Evolutionary conservation across 92 coral and sea anemone genomes (phyloP), one percentile per base, ranked within the genome.

Genomic region (Zoanthus sansibaricus): DNA sequence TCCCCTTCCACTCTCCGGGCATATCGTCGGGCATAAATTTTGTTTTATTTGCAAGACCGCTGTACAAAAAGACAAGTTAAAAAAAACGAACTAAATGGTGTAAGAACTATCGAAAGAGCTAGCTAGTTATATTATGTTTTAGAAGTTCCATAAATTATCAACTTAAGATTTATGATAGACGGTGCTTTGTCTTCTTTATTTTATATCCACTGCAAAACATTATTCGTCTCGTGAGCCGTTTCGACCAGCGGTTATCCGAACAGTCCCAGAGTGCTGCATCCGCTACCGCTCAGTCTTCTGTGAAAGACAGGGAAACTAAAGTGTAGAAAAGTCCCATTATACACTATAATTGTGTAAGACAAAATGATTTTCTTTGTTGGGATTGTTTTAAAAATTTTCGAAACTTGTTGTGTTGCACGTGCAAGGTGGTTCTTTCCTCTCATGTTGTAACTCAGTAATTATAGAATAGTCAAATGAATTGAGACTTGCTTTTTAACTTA

Each of bases 161-260:
- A 25, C 25, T 25, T 25, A 25, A 25, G 25, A 25, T 25, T 25
- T 25, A 25, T 25, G 25, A 25, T 25, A 25, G 25, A 25, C 0
- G 0, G 25, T 0, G 0, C 25, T 25, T 0, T 0, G 25, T 25
- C 0, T 25, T 25, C 25, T 0, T 25, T 25, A 0, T 25, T 25
- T 25, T 25, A 25, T 25, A 25, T 25, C 25, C 25, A 25, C 82
- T 94, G 21, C 95, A 90, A 32, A 94, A 75, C 83, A 94, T 94
- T 73, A 86, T 94, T 70, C 98, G 98, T 56, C 89, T 94, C 18
- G 88, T 94, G 32, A 89, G 93, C 69, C 93, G 98, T 17, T 91
- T 94, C 72, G 98, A 94, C 51, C 84, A 86, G 72, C 87, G 95
- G 56, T 83, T 94, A 71, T 68, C 94, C 14, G 98, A 94, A 78